These are phyloP conservation scores for Caenorhabditis afra DNA, from an alignment of 2,888 invertebrate species.

Conservation along the genomic window DNA sequence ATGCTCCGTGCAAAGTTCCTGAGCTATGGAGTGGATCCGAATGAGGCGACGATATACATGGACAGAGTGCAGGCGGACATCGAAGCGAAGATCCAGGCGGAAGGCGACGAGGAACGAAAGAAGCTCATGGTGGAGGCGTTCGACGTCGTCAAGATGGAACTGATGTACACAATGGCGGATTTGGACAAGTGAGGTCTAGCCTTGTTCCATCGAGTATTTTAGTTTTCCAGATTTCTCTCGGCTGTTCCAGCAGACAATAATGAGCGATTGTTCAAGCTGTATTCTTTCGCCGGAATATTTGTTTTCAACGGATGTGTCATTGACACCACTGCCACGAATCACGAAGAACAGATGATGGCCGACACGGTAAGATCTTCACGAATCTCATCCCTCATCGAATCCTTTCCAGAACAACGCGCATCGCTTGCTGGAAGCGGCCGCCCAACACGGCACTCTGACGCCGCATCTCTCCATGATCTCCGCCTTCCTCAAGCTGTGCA, in stretches of 20 bases:
- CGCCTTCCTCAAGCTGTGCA: slow-evolving; percentile 47
- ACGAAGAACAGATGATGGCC: slow-evolving; percentile 58
- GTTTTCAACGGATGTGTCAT: slow-evolving; percentile 51
- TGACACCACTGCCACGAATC: slow-evolving; percentile 22
- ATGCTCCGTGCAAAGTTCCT: slow-evolving; percentile 52
- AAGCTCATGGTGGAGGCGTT: slow-evolving; percentile 34
- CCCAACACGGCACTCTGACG: slow-evolving; percentile 27
- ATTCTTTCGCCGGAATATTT: slow-evolving; percentile 39
- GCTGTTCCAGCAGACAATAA: slow-evolving; percentile 24
- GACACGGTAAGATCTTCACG: slow-evolving; percentile 53
- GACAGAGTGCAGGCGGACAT: slow-evolving; percentile 14
- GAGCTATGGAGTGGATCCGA: slow-evolving; percentile 35
- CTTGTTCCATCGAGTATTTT: neutral
- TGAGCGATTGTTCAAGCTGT: slow-evolving; percentile 32
- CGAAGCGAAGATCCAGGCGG: slow-evolving; percentile 13
- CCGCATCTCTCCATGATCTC: slow-evolving; percentile 41
- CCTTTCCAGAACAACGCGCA: slow-evolving; percentile 34
- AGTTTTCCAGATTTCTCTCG: slow-evolving; percentile 22
- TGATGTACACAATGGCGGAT: slow-evolving; percentile 39
- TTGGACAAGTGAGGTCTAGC: slow-evolving; percentile 34
- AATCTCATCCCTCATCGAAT: neutral
- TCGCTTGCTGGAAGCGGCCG: slow-evolving; percentile 31
- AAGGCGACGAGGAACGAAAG: slow-evolving; percentile 27
- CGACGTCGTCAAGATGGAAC: slow-evolving; percentile 50
- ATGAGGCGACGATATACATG: slow-evolving; percentile 33